Base-by-base conservation (phyloP, 2,113 vertebrate genomes). In the Drymodes brunneopygia region DNA sequence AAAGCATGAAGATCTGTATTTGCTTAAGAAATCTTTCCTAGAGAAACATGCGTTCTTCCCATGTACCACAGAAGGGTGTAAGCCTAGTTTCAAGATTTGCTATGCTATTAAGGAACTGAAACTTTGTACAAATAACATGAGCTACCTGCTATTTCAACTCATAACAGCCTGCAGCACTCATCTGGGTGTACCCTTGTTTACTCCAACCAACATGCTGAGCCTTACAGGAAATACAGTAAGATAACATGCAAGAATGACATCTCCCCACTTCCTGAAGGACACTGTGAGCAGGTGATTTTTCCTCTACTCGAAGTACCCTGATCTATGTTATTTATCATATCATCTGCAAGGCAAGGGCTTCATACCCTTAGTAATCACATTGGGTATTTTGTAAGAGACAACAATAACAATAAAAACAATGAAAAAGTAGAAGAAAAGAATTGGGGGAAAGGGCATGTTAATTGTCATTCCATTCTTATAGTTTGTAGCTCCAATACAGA, bases 211-310 rank as follows among this genome's bases (percentile, higher is more conserved):
- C 60, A 67, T 14, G 44, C 75, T 81, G 88, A 92, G 81, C 23
- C n/a, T 79, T 56, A 86, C 82, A 93, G 80, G 88, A 94, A 97
- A 94, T 47, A 74, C 61, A 88, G 81, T 53, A 31, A 88, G 91
- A 92, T 74, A 87, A 78, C 24, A 40, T 6, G 22, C 51, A 74
- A 92, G 72, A 74, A 79, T 0, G 2, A 77, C 23, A 18, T 78
- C 80, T 93, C 80, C 31, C 44, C 9, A n/a, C 56, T 87, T 95
- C 81, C 91, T 92, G 83, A 93, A 92, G 92, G 88, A 85, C 65
- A 81, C 16, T 67, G 19, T 60, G 40, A 86, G 38, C 38, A 70
- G 50, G 40, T 77, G 54, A 65, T 36, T 27, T 58, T 88, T 85
- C 31, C 60, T 88, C 29, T 31, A 8, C 9, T 78, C 4, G 7